Base-by-base conservation (phyloP, 2,888 invertebrate genomes). In the Glaucopsyche alexis region DNA sequence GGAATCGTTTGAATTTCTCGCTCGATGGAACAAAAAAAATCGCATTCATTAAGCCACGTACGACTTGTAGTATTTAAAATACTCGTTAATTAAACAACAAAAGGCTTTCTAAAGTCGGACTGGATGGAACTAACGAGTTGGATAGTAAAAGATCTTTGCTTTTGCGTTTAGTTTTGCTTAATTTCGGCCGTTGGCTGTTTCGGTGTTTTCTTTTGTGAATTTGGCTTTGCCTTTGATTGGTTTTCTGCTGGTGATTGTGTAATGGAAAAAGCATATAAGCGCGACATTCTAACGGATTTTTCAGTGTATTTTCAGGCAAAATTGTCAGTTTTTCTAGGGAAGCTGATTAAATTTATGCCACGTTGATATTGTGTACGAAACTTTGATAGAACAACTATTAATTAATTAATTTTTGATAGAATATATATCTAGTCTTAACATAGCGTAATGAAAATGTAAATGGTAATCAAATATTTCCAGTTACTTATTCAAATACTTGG, bases 61-160 rank as follows among this genome's bases (percentile, higher is more conserved):
- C 66, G 13, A 67, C 38, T n/a, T 50, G 64, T 66, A 67, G 66
- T 55, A 67, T 72, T 72, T 76, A 76, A 76, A 78, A 76, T 74
- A 74, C 77, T 77, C 77, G 77, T 78, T 80, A 79, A 80, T 80
- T 80, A 83, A 84, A 84, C 76, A 80, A 78, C 77, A 81, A 84
- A 83, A 80, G 77, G 77, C 76, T 83, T 82, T 82, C 78, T 82
- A 82, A 83, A 82, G 83, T 83, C 79, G 77, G 78, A 77, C 78
- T 88, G 86, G 88, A 89, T 89, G 83, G 83, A 81, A 76, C 85
- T 89, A 89, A 89, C 88, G 88, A 89, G 87, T 82, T 80, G 80
- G 82, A 80, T 80, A 50, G 76, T 78, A 77, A 78, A 75, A 80
- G 79, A 82, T 80, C 81, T 79, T 76, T 76, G 76, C 80, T 80